Base-by-base conservation (phyloP, 2,113 vertebrate genomes). In the Nannospalax galili region DNA sequence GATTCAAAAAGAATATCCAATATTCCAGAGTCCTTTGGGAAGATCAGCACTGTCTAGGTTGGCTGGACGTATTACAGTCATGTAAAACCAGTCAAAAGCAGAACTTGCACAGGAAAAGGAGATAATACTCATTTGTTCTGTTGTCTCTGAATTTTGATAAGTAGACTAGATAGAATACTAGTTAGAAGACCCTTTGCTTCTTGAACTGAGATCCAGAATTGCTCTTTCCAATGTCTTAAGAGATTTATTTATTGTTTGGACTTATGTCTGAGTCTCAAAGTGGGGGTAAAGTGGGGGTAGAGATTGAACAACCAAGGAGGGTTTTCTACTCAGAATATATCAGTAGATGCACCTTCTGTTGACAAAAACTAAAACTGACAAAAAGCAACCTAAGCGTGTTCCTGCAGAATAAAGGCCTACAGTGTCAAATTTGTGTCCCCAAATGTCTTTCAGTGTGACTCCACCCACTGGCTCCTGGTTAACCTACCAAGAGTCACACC, bases 71-170 rank as follows among this genome's bases (percentile, higher is more conserved):
- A 67, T 80, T 48, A 67, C 6, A 78, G 28, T 65, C 8, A 24
- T 24, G 11, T 16, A 67, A 92, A 78, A 40, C 2, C 10, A 40
- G 15, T 56, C 16, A 67, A 90, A 87, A 94, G 4, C 32, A 84
- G 26, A 80, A 72, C 28, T 67, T 79, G 73, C 37, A 67, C 10
- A 62, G 24, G 70, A 56, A 78, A 87, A 84, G n/a, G 30, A 70
- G 16, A 60, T n/a, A 26, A 42, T 77, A 35, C 52, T 79, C 42
- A 45, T 72, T 81, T 56, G 56, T 48, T 64, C 40, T 14, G 45
- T 88, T 93, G 56, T 42, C 60, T 95, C 45, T 90, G 72, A 86
- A 40, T 84, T 93, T 84, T 91, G 56, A 67, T 64, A 40, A 77
- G 32, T 48, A 75, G 56, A 95, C 82, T 17, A 92, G 35, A 82